Percentiles rank a stretch among this genome's conserved stretches.
Conservation (phyloP, 2,888 invertebrate species). For the Zygogramma bicolorata region DNA sequence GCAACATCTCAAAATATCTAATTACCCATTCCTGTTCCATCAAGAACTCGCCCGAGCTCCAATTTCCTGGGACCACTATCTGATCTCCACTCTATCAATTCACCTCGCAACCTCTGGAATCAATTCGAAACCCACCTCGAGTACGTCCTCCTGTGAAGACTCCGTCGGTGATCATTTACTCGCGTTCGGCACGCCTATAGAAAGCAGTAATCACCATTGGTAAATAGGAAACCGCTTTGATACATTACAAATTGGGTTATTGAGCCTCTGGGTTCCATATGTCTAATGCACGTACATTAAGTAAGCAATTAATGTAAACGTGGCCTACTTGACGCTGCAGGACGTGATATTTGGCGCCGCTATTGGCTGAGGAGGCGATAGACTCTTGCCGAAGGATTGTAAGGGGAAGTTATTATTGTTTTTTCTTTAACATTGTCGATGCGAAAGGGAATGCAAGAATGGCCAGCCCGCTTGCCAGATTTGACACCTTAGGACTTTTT, state of each 20-base stretch:
- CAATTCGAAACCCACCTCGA: background rate
- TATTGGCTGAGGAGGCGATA: constrained; percentile 21
- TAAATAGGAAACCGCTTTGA: constrained; percentile 20
- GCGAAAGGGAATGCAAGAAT: too few relatives aligned
- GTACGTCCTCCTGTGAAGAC: background rate
- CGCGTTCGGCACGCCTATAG: background rate
- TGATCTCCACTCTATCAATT: background rate
- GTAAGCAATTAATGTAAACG: constrained; percentile 30
- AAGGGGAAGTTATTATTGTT: background rate
- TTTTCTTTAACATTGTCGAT: background rate
- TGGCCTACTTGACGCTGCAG: constrained; percentile 17
- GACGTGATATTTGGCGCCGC: constrained; percentile 22
- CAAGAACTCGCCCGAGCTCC: background rate
- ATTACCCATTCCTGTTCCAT: background rate
- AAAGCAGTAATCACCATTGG: background rate
- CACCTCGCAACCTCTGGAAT: background rate
- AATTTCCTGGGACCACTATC: background rate
- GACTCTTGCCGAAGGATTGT: background rate
- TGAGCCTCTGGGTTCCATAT: constrained; percentile 23
- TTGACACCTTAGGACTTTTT: too few relatives aligned
- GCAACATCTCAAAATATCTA: too few relatives aligned
- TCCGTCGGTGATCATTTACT: background rate
- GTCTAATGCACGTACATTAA: constrained; percentile 33
- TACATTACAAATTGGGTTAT: constrained; percentile 30
- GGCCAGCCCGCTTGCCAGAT: too few relatives aligned